Percentiles rank a stretch among this genome's conserved stretches.
phyloP scores from a whole-genome alignment of 1,140 invertebrate genomes.

The Drosophila tsacasi region DNA sequence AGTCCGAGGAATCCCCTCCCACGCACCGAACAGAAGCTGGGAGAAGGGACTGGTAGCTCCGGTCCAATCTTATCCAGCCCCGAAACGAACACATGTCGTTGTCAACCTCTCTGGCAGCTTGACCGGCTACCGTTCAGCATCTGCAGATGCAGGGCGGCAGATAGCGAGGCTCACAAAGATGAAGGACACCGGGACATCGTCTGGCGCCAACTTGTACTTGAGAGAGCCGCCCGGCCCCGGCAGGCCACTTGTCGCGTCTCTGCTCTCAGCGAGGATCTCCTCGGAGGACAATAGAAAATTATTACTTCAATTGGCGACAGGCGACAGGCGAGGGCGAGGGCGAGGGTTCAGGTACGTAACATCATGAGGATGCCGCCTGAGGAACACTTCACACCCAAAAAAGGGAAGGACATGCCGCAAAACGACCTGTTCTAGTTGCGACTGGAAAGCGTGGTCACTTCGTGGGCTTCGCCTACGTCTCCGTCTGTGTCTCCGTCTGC shows the following conservation, averaged over 20 bases:
- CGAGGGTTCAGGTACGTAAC: constrained; percentile 35
- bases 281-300: constrained; percentile 68
- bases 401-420: constrained; percentile 42
- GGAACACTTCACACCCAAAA: constrained; percentile 59
- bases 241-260: constrained; percentile 69
- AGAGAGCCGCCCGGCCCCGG: constrained; percentile 9
- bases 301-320: constrained; percentile 82
- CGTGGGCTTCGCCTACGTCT: constrained; percentile 51
- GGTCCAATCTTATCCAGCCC: constrained; percentile 58
- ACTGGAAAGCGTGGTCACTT: constrained; percentile 38
- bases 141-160: constrained; percentile 58
- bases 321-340: constrained; percentile 47
- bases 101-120: constrained; percentile 32
- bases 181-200: constrained; percentile 12
- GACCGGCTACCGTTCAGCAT: constrained; percentile 63
- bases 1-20: neutral
- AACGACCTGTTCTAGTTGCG: constrained; percentile 27
- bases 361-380: constrained; percentile 53
- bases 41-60: constrained; percentile 9
- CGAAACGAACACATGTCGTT: constrained; percentile 62
- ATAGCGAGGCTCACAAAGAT: constrained; percentile 55
- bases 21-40: constrained; percentile 10
- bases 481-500: constrained; percentile 18
- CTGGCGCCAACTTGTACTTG: constrained; percentile 66
- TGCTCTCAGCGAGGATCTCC: neutral